Base-by-base conservation (phyloP, 2,888 invertebrate genomes). In the Drosophila melanocephala region DNA sequence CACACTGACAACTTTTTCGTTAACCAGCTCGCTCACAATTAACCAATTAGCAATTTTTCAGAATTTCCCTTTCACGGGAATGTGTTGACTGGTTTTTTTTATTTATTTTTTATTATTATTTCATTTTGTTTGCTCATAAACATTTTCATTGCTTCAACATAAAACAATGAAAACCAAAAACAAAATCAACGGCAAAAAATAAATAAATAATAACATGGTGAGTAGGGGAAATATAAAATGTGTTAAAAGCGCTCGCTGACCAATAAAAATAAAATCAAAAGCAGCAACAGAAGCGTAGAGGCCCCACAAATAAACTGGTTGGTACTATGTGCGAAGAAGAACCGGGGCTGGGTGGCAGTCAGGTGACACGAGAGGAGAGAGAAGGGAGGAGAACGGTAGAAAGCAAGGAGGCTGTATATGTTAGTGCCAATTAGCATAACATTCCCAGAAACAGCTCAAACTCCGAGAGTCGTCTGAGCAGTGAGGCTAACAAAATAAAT, bases 61-160 rank as follows among this genome's bases (percentile, higher is more conserved):
- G 72, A 69, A 70, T 76, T 64, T 33, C 52, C 55, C 58, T 51
- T 60, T 63, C 19, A 33, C 51, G 44, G 28, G 57, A 53, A 58
- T 64, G 53, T 69, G 66, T 63, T 63, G 57, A 33, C 51, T 44
- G 64, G 32, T 65, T 58, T 65, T 77, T 5, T 70, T 70, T 66
- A 5, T 42, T n/a, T 22, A 22, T 60, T 72, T 81, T 77, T 77
- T 84, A 72, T 84, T 75, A 79, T 83, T 79, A 80, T 86, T 77
- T 85, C 78, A 83, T 73, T 72, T 86, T 86, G 89, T 88, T 90
- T 86, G 89, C 86, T 79, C 89, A 88, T 90, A 86, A 86, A 90
- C 88, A 89, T 90, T 86, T 86, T 86, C 90, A 86, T 86, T 90
- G 90, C 87, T 79, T 78, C 76, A 67, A 68, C 78, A 81, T 75